These are phyloP conservation scores for Dugesia japonica DNA, from an alignment of 2,888 invertebrate species.

Conservation along the genomic window DNA sequence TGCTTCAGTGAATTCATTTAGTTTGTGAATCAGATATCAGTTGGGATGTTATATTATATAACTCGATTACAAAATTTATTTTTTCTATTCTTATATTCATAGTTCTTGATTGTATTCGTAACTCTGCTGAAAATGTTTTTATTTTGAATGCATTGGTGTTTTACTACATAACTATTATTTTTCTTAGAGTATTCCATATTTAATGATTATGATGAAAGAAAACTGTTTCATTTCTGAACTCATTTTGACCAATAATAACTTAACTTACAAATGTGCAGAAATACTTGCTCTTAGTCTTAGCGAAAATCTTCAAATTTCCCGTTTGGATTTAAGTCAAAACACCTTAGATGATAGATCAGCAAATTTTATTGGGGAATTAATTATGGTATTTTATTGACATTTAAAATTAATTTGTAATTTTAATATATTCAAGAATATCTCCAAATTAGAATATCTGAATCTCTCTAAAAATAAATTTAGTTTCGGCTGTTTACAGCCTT, in stretches of 20 bases:
- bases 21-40: too few relatives aligned
- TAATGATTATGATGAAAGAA: conserved; percentile 47
- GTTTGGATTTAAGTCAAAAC: conserved; percentile 38
- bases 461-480: conserved; percentile 45
- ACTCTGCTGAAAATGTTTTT: too few relatives aligned
- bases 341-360: conserved; percentile 24
- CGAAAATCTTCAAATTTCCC: conserved; percentile 38
- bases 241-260: conserved; percentile 39
- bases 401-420: background rate
- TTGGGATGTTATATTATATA: too few relatives aligned
- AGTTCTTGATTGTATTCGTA: too few relatives aligned
- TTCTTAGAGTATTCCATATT: conserved; percentile 40
- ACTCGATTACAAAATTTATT: too few relatives aligned
- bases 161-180: too few relatives aligned
- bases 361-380: conserved; percentile 27
- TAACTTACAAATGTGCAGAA: conserved; percentile 37
- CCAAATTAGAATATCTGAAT: conserved; percentile 42
- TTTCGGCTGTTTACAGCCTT: conserved; percentile 39
- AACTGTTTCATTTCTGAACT: conserved; percentile 47
- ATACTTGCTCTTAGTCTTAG: conserved; percentile 38
- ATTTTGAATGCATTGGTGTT: too few relatives aligned
- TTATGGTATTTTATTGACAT: conserved; percentile 2
- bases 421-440: conserved; percentile 38
- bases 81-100: too few relatives aligned
- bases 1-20: too few relatives aligned